Evolutionary conservation across 2,797 vertebrate species (phyloP).

Genomic region (Scolopax rusticola): DNA sequence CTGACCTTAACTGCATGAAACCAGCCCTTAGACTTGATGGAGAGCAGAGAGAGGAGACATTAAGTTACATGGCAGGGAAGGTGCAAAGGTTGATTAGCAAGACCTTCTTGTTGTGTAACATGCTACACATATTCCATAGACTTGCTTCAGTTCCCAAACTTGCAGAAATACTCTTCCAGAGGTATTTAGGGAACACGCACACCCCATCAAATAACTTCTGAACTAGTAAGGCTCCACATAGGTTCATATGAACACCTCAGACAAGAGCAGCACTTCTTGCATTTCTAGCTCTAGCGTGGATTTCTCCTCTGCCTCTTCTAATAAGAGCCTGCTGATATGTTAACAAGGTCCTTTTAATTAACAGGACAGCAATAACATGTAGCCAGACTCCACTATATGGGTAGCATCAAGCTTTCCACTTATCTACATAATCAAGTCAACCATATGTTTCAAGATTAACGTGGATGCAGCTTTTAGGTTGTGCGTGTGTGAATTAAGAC

Average conservation of each 20-base stretch:
- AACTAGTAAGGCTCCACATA: not conserved
- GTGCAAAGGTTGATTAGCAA: not conserved
- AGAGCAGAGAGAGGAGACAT: not conserved
- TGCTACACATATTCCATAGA: not conserved
- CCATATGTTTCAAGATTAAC: not conserved
- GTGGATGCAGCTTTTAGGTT: not conserved
- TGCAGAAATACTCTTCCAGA: not conserved
- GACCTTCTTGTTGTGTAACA: not conserved
- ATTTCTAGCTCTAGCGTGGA: not conserved
- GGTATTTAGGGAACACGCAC: not conserved
- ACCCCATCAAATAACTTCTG: not conserved
- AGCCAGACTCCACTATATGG: not conserved
- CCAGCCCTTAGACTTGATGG: not conserved
- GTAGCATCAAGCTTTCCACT: not conserved
- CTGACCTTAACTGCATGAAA: fast-evolving
- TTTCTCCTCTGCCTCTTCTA: not conserved
- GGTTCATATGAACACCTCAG: not conserved
- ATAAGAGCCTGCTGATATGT: not conserved
- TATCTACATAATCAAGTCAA: not conserved
- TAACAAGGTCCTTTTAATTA: not conserved
- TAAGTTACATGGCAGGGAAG: not conserved
- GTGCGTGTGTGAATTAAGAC: not conserved
- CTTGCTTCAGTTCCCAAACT: not conserved
- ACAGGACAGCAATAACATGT: not conserved
- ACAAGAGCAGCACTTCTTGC: not conserved